Evolutionary conservation across 2,113 vertebrate species (phyloP), one percentile per base, ranked within the genome.

Genomic region (Onychostruthus taczanowskii): DNA sequence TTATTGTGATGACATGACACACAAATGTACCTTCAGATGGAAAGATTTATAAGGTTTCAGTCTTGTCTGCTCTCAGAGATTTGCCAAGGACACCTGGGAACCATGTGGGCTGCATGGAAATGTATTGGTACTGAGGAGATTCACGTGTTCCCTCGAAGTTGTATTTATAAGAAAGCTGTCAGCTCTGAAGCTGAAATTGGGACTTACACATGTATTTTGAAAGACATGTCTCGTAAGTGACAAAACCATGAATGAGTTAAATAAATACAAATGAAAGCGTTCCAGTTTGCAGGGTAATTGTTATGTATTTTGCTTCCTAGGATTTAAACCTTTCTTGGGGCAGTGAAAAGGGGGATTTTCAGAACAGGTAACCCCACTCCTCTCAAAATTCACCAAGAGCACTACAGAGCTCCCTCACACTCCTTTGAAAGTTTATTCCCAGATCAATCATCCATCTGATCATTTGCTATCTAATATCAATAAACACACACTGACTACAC

Each of bases 171-270:
- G 92, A 96, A 97, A 97, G 92, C 93, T 94, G 94, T 97, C 92
- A 96, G 77, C 93, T 93, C 63, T 96, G 92, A 96, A 90, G 92
- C 90, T 92, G 69, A 93, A 97, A 94, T 93, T 97, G 96, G 92
- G 95, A 92, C 83, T 93, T 90, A 86, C 83, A 95, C 94, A 76
- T 92, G 94, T 96, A 96, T 97, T 94, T 95, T 96, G 96, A 94
- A 96, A 96, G 94, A 95, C 92, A 93, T 70, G 94, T 95, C 94
- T 97, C 81, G 1, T 95, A 96, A 96, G 95, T 96, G 94, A 96
- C 95, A 96, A 97, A 97, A 96, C 94, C 94, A 95, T 95, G 93
- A 97, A 96, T 94, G 95, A 96, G 95, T 95, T 95, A 96, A 95
- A 97, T 95, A 96, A 95, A 95, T 96, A 94, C 83, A 95, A 96